Evolutionary conservation across 53 echinoderm and acorn worm species (phyloP), one percentile per base, ranked within the genome.

Genomic region (Stichopus horrens): DNA sequence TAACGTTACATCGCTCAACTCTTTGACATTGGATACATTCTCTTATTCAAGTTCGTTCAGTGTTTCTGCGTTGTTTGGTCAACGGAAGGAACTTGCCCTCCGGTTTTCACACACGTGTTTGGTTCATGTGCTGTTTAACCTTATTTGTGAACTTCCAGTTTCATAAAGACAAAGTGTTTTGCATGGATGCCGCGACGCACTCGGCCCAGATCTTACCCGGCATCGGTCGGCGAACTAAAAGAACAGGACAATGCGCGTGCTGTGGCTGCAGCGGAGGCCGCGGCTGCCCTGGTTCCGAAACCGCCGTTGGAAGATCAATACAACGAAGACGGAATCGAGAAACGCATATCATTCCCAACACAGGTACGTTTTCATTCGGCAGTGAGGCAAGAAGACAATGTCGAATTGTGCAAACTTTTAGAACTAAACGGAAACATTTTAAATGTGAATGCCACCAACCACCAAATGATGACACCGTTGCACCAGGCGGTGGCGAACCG

Each of bases 291-390:
- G 51, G 74, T 55, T 19, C 87, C 87, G 11, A 86, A 51, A 52
- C 86, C 86, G 9, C 87, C 87, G 5, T 9, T 87, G 74, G 87
- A 87, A 0, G 57, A 87, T 74, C 7, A 54, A 7, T 11, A 55
- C 53, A 59, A 55, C 74, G 83, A 89, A 53, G 83, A 55, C 16
- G 92, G 76, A 19, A 11, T 60, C 79, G 88, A 53, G 57, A 86
- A 86, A 66, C 97, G 92, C 51, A 97, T 97, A 65, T 89, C 94
- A 63, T 97, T 97, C 78, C 90, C 97, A 54, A 86, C 92, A 23
- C 92, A 94, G 55, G 97, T 97, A 19, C 92, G 95, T 74, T 93
- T 97, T 85, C 94, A 92, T 75, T 91, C 91, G 21, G 97, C 97
- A 14, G 94, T 97, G 51, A 94, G 95, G 68, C 91, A 93, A 73